Evolutionary conservation across 2,113 vertebrate genomes (phyloP), one percentile per base, ranked within the genome.

Genomic region (Chaenocephalus aceratus): DNA sequence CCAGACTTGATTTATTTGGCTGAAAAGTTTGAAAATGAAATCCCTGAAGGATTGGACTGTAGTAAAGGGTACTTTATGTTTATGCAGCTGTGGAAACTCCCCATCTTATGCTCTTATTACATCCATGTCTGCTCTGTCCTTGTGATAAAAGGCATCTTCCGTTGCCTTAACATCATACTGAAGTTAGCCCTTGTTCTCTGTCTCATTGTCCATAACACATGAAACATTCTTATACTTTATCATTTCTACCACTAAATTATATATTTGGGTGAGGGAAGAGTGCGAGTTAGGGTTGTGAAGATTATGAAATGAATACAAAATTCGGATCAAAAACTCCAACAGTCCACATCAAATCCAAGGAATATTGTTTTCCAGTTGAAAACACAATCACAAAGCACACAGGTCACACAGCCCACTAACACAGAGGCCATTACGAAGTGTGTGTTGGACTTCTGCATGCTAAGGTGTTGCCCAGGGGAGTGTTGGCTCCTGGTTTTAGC

Each of bases 371-470:
- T 58, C 16, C 44, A 59, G 67, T 45, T 45, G 46, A 59, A 79
- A 58, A 34, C 36, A 52, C n/a, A 66, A 18, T 51, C 46, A 36
- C 26, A 61, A 23, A 46, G 6, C 58, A 10, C 45, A 53, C n/a
- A 53, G 10, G 4, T 48, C 52, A 51, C 45, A 69, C 10, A 57
- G 52, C 30, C 52, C 44, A 30, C 44, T 21, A 66, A 57, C 63
- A 62, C 58, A 71, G 16, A 75, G 66, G 57, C 71, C 71, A 75
- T 75, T 57, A 69, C 56, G 5, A 16, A 2, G 12, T 66, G 62
- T 21, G 62, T 26, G 16, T 21, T 10, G 41, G 7, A 21, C 61
- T 21, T 64, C 23, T 30, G 34, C 68, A 62, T 46, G 16, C 62
- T 14, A 10, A 48, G 26, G 66, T 36, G 21, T 18, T 45, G 3